Percentiles rank a stretch among this genome's conserved stretches.
These are phyloP conservation scores for Notolabrus celidotus DNA, from an alignment of 2,797 vertebrate genomes.

Conservation along the genomic window DNA sequence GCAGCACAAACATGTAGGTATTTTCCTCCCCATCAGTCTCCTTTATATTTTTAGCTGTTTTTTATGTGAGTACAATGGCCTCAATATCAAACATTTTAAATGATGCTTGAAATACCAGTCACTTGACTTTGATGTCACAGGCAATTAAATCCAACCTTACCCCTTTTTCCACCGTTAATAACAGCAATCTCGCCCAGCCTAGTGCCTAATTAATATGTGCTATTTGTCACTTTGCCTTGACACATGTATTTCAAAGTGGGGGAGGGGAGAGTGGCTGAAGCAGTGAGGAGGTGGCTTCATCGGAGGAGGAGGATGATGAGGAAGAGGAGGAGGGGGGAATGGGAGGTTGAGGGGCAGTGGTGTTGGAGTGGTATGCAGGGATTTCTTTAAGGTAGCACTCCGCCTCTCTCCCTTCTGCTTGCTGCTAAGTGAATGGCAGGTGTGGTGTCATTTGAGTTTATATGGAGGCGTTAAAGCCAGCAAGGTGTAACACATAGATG, in stretches of 20 bases:
- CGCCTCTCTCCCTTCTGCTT: conserved; percentile 19
- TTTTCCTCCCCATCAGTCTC: conserved; percentile 94
- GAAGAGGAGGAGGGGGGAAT: conserved; percentile 41
- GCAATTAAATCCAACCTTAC: conserved; percentile 99
- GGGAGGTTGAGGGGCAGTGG: conserved; percentile 70
- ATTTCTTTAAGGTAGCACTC: conserved; percentile 87
- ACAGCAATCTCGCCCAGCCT: conserved; percentile 99
- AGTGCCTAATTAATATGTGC: conserved; percentile 99
- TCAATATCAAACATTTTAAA: conserved; percentile 99
- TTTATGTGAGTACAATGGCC: conserved; percentile 99
- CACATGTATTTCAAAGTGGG: conserved; percentile 98
- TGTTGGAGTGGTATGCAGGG: conserved; percentile 68
- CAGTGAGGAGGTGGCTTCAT: conserved; percentile 61
- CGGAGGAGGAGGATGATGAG: conserved; percentile 15
- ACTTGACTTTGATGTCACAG: conserved; percentile 99
- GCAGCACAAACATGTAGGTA: conserved; percentile 84
- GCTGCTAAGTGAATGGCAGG: conserved; percentile 49
- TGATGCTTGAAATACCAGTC: conserved; percentile 99
- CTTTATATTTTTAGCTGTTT: conserved; percentile 98
- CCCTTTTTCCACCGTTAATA: conserved; percentile 96
- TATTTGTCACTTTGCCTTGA: conserved; percentile 99
- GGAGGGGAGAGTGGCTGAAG: conserved; percentile 74
- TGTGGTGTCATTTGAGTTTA: conserved; percentile 47
- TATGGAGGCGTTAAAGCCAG: neutral
- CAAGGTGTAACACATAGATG: conserved; percentile 5